Conservation (phyloP, 2,888 invertebrate genomes). For the Lottia scabra region DNA sequence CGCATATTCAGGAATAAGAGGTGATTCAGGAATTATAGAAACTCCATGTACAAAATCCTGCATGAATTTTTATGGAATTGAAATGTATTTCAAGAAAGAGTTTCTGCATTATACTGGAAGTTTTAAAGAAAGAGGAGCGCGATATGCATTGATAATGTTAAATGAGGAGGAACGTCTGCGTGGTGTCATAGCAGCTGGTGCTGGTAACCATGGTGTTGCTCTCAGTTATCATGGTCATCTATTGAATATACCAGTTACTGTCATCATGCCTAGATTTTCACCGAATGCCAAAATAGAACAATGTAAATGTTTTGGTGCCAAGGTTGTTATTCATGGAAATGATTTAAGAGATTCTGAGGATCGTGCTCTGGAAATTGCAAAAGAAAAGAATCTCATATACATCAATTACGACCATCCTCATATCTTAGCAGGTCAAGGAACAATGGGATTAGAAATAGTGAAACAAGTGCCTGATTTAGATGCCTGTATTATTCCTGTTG, state of each 20-base stretch:
- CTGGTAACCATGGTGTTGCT: slow-evolving; percentile 93
- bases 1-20: slow-evolving; percentile 88
- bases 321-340: slow-evolving; percentile 84
- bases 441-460: slow-evolving; percentile 90
- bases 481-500: slow-evolving; percentile 91
- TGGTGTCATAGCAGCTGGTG: slow-evolving; percentile 92
- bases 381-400: slow-evolving; percentile 80
- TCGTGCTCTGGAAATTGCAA: slow-evolving; percentile 81
- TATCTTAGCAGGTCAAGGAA: slow-evolving; percentile 95
- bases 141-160: slow-evolving; percentile 85
- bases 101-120: slow-evolving; percentile 93
- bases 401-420: slow-evolving; percentile 97
- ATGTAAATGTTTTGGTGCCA: slow-evolving; percentile 86
- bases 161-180: slow-evolving; percentile 69
- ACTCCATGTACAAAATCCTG: slow-evolving; percentile 89
- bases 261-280: slow-evolving; percentile 95
- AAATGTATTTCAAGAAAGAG: slow-evolving; percentile 93
- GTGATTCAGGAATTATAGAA: slow-evolving; percentile 83
- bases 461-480: slow-evolving; percentile 90
- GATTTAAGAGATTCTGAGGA: slow-evolving; percentile 88
- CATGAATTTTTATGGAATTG: slow-evolving; percentile 82
- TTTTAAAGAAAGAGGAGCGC: slow-evolving; percentile 94
- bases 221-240: slow-evolving; percentile 83
- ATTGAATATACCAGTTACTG: slow-evolving; percentile 75
- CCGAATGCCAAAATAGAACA: slow-evolving; percentile 96